Evolutionary conservation across 2,888 invertebrate species (phyloP).

Genomic region (Oscheius sp.): DNA sequence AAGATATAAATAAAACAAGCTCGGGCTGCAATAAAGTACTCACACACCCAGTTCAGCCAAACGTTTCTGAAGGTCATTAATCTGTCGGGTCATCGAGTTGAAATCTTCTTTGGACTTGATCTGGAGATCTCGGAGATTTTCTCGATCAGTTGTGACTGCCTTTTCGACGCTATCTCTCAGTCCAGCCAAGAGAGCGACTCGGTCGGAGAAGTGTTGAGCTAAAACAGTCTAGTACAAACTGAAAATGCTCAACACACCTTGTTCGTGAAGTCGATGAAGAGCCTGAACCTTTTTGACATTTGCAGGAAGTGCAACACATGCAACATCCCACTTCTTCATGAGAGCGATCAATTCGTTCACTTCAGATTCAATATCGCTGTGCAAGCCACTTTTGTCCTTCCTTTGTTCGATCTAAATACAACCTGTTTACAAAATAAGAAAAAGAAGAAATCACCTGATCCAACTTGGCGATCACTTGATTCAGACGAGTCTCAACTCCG

Average conservation of each 20-base stretch:
- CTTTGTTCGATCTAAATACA: slow-evolving; percentile 41
- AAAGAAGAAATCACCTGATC: slow-evolving; percentile 42
- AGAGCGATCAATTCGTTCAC: slow-evolving; percentile 50
- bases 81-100: slow-evolving; percentile 9
- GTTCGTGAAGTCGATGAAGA: slow-evolving; percentile 57
- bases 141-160: slow-evolving; percentile 39
- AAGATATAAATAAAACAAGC: neutral
- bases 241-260: slow-evolving; percentile 38
- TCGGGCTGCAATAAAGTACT: neutral
- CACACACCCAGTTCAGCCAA: slow-evolving; percentile 9
- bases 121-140: slow-evolving; percentile 29
- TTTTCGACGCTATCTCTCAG: slow-evolving; percentile 56
- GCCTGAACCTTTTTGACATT: slow-evolving; percentile 58
- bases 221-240: neutral
- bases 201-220: slow-evolving; percentile 57
- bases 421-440: neutral
- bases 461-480: slow-evolving; percentile 50
- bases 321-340: slow-evolving; percentile 58
- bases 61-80: slow-evolving; percentile 25
- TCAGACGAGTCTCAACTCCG: slow-evolving; percentile 53
- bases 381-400: slow-evolving; percentile 46
- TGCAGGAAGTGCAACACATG: slow-evolving; percentile 53
- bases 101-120: slow-evolving; percentile 27
- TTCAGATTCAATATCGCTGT: slow-evolving; percentile 50
- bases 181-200: slow-evolving; percentile 51